Base-by-base conservation (phyloP, 2,888 invertebrate genomes). In the Achlya flavicornis region DNA sequence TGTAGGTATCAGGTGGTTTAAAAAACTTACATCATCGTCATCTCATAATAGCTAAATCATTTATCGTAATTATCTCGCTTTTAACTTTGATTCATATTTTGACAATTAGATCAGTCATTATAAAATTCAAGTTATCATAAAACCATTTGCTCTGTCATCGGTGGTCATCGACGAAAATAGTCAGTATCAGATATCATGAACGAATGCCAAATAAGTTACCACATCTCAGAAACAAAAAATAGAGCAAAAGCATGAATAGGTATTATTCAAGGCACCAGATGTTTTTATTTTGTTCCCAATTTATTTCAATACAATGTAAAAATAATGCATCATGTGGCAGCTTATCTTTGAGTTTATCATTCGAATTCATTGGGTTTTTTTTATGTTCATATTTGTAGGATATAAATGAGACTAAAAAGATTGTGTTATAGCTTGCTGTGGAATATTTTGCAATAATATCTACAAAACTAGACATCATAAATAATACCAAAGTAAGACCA, bases 161-260 rank as follows among this genome's bases (percentile, higher is more conserved):
- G 19, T 32, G 59, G 65, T 71, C 71, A 74, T 69, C 67, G 74
- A 69, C 67, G 6, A 59, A 73, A 76, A 76, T 76, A 74, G 64
- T 61, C 58, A 46, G 65, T 60, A 64, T 67, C 66, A 63, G 57
- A 70, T 66, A 53, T 53, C 53, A 53, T 53, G 10, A 19, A 19
- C 19, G 4, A 19, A 53, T 19, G 53, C 53, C 53, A 53, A 53
- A 19, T 7, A 4, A 48, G 16, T 48, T 16, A 8, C 48, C 16
- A 53, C 53, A 53, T 8, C 53, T 53, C 19, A 19, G 10, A 53
- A 19, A 53, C 53, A 53, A 53, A 53, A 53, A 53, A 53, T 53
- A 53, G 8, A 38, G 38, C 38, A 38, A 38, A 38, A 38, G 7
- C 38, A 38, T 46, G 46, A 46, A 46, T 46, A 46, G 46, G n/a